Evolutionary conservation across 1,140 invertebrate species (phyloP).

Genomic region (Aphaenogaster rudis): DNA sequence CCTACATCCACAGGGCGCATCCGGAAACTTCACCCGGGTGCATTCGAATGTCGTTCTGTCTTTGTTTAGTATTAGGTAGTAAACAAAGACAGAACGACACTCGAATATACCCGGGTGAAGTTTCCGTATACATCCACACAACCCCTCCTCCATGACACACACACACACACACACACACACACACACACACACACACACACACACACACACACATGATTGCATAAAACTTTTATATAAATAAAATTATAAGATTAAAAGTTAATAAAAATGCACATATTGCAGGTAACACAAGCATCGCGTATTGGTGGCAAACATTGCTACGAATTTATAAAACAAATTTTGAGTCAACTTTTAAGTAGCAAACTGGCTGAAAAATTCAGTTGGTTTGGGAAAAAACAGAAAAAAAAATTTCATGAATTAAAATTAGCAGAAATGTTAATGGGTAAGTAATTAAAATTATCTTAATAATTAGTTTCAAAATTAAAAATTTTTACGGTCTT

Average conservation of each 20-base stretch:
- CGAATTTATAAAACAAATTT: neutral
- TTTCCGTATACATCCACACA: too few relatives aligned
- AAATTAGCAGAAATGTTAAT: conserved; percentile 14
- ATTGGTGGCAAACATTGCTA: neutral
- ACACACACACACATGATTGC: too few relatives aligned
- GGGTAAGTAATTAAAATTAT: neutral
- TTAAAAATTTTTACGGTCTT: neutral
- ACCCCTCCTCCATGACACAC: too few relatives aligned
- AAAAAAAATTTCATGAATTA: neutral
- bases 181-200: too few relatives aligned
- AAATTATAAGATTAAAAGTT: neutral
- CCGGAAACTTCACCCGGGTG: too few relatives aligned
- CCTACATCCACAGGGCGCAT: too few relatives aligned
- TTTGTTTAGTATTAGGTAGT: too few relatives aligned
- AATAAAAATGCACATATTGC: neutral
- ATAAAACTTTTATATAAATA: too few relatives aligned
- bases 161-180: too few relatives aligned
- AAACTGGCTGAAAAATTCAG: neutral
- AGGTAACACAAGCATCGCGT: neutral
- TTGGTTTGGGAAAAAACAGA: neutral
- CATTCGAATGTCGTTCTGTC: too few relatives aligned
- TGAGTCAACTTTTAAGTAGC: neutral
- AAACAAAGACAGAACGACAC: too few relatives aligned
- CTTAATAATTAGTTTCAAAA: neutral
- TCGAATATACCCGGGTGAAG: too few relatives aligned